Conservation (phyloP, 2,888 invertebrate genomes). For the Sclerodermus sp. region DNA sequence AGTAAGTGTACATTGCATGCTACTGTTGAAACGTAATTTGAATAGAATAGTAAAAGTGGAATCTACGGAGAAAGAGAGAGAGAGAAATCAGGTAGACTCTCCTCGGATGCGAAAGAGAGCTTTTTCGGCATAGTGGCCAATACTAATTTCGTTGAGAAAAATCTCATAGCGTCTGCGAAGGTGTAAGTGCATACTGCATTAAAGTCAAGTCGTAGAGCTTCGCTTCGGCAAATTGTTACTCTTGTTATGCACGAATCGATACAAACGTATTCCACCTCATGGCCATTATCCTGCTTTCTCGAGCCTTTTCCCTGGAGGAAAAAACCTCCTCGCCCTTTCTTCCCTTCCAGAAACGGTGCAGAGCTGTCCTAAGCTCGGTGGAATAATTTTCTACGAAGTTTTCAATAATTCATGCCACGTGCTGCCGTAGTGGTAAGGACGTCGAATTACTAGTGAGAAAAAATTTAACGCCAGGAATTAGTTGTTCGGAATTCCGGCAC, state of each 20-base stretch:
- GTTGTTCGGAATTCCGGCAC: not conserved
- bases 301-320: constrained; percentile 12
- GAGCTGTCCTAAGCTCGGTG: constrained; percentile 6
- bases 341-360: not conserved
- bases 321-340: constrained; percentile 4
- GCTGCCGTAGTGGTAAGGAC: constrained; percentile 7
- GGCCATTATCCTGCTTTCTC: constrained; percentile 23
- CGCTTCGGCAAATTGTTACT: constrained; percentile 30
- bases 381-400: constrained; percentile 26
- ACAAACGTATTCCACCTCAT: constrained; percentile 21
- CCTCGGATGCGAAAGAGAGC: no score
- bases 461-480: constrained; percentile 5
- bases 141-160: constrained; percentile 2
- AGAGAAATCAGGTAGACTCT: not conserved
- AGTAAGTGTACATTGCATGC: no score
- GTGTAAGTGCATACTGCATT: constrained; percentile 8
- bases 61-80: not conserved
- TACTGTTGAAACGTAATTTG: not conserved
- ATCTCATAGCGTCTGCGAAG: not conserved
- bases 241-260: constrained; percentile 32
- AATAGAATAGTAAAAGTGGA: not conserved
- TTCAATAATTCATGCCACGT: constrained; percentile 32
- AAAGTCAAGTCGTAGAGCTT: constrained; percentile 2
- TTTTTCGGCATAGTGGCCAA: not conserved
- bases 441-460: constrained; percentile 15